Percentiles rank a stretch among this genome's conserved stretches.
Conservation (phyloP, 2,888 invertebrate genomes). For the Zygogramma bicolorata region DNA sequence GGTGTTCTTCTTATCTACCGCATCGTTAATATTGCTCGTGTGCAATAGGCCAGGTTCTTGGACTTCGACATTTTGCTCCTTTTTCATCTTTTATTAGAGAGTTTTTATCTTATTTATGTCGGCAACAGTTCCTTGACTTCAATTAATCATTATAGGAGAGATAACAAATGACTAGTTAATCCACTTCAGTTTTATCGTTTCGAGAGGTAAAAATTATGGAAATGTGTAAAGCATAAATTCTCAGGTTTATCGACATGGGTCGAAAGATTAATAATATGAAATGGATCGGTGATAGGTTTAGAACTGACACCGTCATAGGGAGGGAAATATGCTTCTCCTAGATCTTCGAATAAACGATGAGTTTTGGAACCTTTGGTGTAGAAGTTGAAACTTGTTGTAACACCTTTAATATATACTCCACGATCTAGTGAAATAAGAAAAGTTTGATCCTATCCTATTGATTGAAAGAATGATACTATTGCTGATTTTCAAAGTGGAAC, state of each 20-base stretch:
- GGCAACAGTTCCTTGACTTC: conserved; percentile 48
- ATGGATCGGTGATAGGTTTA: not conserved
- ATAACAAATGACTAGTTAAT: conserved; percentile 33
- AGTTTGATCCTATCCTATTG: no score
- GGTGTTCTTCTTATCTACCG: conserved; percentile 52
- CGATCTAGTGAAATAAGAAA: no score
- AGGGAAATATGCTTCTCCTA: no score
- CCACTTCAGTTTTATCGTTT: conserved; percentile 18
- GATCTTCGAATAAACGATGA: no score
- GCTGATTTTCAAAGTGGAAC: no score
- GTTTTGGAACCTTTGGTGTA: no score
- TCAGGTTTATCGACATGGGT: not conserved
- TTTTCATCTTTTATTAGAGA: conserved; percentile 39
- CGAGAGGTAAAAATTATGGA: conserved; percentile 29
- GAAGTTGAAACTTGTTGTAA: no score
- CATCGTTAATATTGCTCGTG: conserved; percentile 36
- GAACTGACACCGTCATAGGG: not conserved
- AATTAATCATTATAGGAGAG: conserved; percentile 38
- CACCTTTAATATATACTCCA: no score
- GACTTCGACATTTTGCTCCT: conserved; percentile 49
- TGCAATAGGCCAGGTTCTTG: conserved; percentile 50
- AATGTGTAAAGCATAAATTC: not conserved
- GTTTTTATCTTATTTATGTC: conserved; percentile 50
- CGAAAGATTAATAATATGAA: not conserved
- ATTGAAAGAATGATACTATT: no score